Percentiles rank a stretch among this genome's conserved stretches.
Evolutionary conservation across 2,113 vertebrate genomes (phyloP).

Genomic region (Narcine bancroftii): DNA sequence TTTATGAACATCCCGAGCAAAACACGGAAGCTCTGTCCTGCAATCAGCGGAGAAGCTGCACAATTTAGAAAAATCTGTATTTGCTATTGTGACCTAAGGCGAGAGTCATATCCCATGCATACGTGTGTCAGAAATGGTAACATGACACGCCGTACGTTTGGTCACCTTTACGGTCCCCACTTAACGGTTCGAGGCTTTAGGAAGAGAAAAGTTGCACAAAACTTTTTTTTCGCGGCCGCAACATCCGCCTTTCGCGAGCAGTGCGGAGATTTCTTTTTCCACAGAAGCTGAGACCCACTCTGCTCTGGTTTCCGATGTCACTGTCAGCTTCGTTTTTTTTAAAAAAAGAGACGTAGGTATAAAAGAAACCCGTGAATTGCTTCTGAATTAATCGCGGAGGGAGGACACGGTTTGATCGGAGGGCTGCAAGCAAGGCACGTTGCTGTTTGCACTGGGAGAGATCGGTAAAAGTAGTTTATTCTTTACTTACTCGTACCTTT

Average conservation of each 20-base stretch:
- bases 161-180: not conserved
- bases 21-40: not conserved
- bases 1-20: not conserved
- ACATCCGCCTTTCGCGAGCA: not conserved
- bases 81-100: not conserved
- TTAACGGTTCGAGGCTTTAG: conserved; percentile 11
- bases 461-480: not conserved
- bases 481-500: conserved; percentile 66
- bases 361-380: not conserved
- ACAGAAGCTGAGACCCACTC: not conserved
- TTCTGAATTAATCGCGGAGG: not conserved
- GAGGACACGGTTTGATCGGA: not conserved
- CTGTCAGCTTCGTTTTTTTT: not conserved
- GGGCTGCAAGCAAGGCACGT: not conserved
- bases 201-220: not conserved
- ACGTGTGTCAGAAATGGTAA: not conserved
- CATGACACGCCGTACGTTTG: not conserved
- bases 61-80: not conserved
- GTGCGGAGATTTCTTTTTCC: not conserved
- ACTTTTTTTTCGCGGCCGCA: not conserved
- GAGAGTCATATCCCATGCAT: not conserved
- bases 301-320: not conserved
- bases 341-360: not conserved
- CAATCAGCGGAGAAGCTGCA: not conserved
- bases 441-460: not conserved